phyloP scores from a whole-genome alignment of 2,888 invertebrate genomes.

The Sthenelais limicola region DNA sequence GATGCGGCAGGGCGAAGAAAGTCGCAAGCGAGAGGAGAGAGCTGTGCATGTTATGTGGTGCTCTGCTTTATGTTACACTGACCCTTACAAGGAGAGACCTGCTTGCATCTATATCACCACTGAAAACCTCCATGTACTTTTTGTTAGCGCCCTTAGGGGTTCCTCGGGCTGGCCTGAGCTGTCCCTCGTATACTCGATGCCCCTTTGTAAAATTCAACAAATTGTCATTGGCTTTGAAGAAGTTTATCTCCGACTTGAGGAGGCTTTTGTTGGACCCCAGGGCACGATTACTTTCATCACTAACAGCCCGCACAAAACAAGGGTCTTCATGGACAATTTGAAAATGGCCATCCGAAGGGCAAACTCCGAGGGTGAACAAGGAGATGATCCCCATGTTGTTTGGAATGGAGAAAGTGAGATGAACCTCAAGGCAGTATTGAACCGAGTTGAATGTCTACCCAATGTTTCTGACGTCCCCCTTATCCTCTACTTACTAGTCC shows the following conservation, averaged over 20 bases:
- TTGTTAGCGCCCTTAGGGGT: constrained; percentile 46
- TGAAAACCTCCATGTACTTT: constrained; percentile 51
- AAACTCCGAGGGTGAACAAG: constrained; percentile 48
- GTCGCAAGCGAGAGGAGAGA: constrained; percentile 51
- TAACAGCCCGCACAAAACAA: constrained; percentile 57
- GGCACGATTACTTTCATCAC: constrained; percentile 65
- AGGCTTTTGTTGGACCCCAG: constrained; percentile 65
- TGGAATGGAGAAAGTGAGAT: constrained; percentile 43
- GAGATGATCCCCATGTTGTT: constrained; percentile 52
- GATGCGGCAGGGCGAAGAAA: constrained; percentile 38
- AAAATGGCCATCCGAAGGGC: constrained; percentile 49
- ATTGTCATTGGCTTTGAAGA: constrained; percentile 63
- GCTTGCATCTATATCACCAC: constrained; percentile 57
- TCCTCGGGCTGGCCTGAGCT: constrained; percentile 56
- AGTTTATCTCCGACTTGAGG: constrained; percentile 65
- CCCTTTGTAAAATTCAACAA: constrained; percentile 65
- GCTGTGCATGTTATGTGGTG: constrained; percentile 64
- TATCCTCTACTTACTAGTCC: constrained; percentile 54
- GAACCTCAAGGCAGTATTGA: constrained; percentile 44
- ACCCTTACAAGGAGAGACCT: constrained; percentile 54
- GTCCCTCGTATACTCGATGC: constrained; percentile 64
- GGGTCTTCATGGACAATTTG: constrained; percentile 61
- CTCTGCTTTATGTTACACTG: constrained; percentile 55
- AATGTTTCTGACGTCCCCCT: constrained; percentile 42
- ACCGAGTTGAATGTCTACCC: constrained; percentile 38